phyloP scores from a whole-genome alignment of 2,797 vertebrate genomes.

The Phrynocephalus forsythii region DNA sequence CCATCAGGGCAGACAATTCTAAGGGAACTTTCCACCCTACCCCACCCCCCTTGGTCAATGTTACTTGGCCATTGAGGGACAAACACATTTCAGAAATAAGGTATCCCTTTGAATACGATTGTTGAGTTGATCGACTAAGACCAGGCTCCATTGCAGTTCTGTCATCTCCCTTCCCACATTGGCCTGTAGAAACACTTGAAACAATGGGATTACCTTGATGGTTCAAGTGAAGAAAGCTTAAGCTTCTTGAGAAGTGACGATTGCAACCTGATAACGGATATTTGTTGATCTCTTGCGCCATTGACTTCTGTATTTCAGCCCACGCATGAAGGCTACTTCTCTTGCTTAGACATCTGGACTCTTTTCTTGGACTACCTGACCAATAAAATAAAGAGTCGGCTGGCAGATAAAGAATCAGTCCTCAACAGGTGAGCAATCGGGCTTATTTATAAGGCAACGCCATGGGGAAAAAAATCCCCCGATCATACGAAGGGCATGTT shows the following conservation, averaged over 20 bases:
- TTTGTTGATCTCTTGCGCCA: neutral
- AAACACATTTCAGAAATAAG: neutral
- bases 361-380: constrained; percentile 97
- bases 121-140: neutral
- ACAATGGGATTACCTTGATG: neutral
- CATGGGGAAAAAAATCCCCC: neutral
- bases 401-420: constrained; percentile 92
- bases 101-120: neutral
- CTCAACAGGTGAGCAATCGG: constrained; percentile 87
- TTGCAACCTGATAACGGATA: neutral
- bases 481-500: neutral
- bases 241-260: neutral
- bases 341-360: constrained; percentile 98
- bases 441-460: neutral
- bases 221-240: too few relatives aligned
- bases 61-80: neutral
- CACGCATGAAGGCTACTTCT: constrained; percentile 96
- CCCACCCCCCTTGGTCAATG: neutral
- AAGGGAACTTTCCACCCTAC: too few relatives aligned
- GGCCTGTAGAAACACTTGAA: neutral
- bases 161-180: neutral
- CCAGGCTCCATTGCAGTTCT: neutral
- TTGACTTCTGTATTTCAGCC: constrained; percentile 82
- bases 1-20: too few relatives aligned
- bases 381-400: constrained; percentile 94